Evolutionary conservation across 2,113 vertebrate species (phyloP), one percentile per base, ranked within the genome.

Genomic region (Etheostoma cragini): DNA sequence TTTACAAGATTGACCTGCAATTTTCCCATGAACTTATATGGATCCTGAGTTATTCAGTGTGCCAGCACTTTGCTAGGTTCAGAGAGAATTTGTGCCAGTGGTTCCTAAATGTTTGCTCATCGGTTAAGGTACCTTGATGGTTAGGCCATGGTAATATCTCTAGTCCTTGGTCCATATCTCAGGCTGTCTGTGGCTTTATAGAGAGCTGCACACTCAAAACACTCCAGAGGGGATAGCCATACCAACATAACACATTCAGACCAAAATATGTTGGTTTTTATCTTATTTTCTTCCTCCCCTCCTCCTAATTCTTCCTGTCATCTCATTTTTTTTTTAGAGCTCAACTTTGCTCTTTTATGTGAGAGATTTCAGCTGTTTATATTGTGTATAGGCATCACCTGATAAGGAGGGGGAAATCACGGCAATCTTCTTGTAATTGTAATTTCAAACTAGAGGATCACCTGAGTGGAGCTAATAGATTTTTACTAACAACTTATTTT

Each of bases 101-200:
- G 68, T 76, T 80, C 78, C 81, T 83, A 81, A 84, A 82, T 68
- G 82, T 90, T 78, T 84, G 76, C 60, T 81, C 58, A 19, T 69
- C 47, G 76, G 19, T 86, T 66, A 72, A 42, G 50, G 82, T 79
- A 86, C 80, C 83, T 80, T 76, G 60, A 68, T 82, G 84, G 81
- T 81, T 85, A 74, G 62, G 78, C 71, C 74, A 52, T 62, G 85
- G 83, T 87, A 64, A 87, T 88, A 81, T 86, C 72, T 78, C 45
- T 54, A 53, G 80, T 83, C 83, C 87, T 92, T 86, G 89, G 91
- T 92, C 89, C 80, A 87, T 91, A 93, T 94, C 94, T 95, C 94
- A 95, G 94, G 88, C 82, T 88, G 67, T 86, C 67, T 73, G 78
- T 76, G 64, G 67, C 70, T 85, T 61, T 82, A 66, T 26, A 26